Percentiles rank a stretch among this genome's conserved stretches.
Conservation (phyloP, 2,797 vertebrate species). For the Centroberyx gerrardi region DNA sequence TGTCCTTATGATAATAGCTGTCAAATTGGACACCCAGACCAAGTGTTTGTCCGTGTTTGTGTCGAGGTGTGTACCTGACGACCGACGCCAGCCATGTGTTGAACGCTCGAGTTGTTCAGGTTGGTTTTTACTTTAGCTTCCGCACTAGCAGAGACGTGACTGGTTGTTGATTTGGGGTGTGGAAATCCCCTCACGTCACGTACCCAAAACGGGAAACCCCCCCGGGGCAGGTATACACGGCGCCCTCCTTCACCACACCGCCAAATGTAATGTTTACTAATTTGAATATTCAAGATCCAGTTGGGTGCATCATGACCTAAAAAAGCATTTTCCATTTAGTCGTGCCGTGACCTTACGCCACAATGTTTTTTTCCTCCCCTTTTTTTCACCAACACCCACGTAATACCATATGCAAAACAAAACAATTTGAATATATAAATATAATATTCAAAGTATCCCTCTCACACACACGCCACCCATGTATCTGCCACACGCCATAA, state of each 20-base stretch:
- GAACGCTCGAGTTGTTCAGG: accelerated
- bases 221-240: constrained; percentile 5
- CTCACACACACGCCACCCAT: not conserved
- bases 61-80: not conserved
- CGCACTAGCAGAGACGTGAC: constrained; percentile 27
- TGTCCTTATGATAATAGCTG: not conserved
- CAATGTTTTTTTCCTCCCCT: too few relatives aligned
- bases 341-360: not conserved
- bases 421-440: not conserved
- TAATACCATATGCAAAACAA: not conserved
- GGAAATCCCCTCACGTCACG: constrained; percentile 83
- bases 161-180: constrained; percentile 20
- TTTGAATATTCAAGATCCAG: constrained; percentile 13
- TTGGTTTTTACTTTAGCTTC: not conserved
- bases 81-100: constrained; percentile 26
- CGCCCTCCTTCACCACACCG: too few relatives aligned
- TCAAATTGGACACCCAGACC: not conserved
- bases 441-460: not conserved
- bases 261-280: not conserved
- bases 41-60: not conserved
- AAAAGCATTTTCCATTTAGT: not conserved
- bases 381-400: too few relatives aligned
- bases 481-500: too few relatives aligned
- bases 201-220: constrained; percentile 57
- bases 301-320: not conserved